Percentiles rank a stretch among this genome's conserved stretches.
These are phyloP conservation scores for Neocrepidodera transversa DNA, from an alignment of 2,888 invertebrate genomes.

Conservation along the genomic window DNA sequence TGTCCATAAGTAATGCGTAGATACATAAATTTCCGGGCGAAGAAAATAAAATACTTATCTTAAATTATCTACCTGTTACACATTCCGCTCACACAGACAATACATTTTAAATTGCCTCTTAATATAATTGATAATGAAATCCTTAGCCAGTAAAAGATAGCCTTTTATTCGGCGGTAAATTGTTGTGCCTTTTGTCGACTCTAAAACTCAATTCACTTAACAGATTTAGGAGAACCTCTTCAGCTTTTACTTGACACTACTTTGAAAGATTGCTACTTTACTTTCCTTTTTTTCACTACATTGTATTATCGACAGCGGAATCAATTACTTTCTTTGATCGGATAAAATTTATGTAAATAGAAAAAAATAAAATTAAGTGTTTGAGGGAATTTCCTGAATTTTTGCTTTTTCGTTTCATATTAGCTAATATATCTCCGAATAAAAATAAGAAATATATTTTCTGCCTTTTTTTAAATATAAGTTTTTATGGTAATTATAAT, in stretches of 20 bases:
- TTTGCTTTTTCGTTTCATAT: too few relatives aligned
- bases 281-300: constrained; percentile 6
- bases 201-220: constrained; percentile 35
- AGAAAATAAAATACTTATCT: neutral
- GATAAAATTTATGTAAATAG: constrained; percentile 1
- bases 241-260: constrained; percentile 30
- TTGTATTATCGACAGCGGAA: neutral
- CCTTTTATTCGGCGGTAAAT: constrained; percentile 17
- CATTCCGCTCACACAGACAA: neutral
- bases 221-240: constrained; percentile 34
- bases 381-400: too few relatives aligned
- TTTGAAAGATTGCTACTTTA: constrained; percentile 34
- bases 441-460: too few relatives aligned
- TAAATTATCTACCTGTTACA: neutral
- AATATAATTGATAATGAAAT: constrained; percentile 28
- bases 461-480: too few relatives aligned
- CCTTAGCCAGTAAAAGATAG: constrained; percentile 14
- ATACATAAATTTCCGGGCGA: too few relatives aligned
- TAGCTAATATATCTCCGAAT: too few relatives aligned
- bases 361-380: neutral
- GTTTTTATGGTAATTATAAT: too few relatives aligned
- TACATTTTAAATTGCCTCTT: neutral
- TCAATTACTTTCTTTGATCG: constrained; percentile 1
- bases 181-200: constrained; percentile 30
- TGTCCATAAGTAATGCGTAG: too few relatives aligned